A percentile compares a stretch with the other conserved stretches of the same genome.
phyloP scores from a whole-genome alignment of 2,888 invertebrate species.

The Noctua pronuba region DNA sequence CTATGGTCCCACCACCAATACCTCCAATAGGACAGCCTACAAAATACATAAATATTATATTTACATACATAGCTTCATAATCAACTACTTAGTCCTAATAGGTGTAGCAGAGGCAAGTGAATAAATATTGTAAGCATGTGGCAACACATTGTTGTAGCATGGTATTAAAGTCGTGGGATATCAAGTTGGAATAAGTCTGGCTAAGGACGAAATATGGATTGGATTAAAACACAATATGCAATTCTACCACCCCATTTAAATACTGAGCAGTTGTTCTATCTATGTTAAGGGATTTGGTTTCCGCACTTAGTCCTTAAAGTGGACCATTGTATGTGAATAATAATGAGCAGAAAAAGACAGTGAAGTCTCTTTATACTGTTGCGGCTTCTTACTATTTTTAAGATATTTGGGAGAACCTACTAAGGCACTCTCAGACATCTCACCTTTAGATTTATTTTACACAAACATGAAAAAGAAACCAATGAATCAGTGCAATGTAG shows the following conservation, averaged over 20 bases:
- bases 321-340: no score
- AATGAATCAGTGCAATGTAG: background rate
- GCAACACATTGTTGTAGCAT: background rate
- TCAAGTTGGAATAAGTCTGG: background rate
- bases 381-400: background rate
- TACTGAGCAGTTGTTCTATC: no score
- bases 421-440: background rate
- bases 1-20: constrained; percentile 93
- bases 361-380: background rate
- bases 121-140: background rate
- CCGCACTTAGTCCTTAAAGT: no score
- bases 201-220: background rate
- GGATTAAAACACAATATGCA: background rate
- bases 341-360: background rate
- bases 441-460: background rate
- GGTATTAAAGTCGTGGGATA: background rate
- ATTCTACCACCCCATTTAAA: background rate
- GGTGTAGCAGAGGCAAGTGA: background rate
- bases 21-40: constrained; percentile 92
- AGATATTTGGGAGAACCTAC: background rate
- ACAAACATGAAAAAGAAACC: background rate
- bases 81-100: background rate
- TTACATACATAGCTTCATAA: background rate
- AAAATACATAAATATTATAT: constrained; percentile 47
- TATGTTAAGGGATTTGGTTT: no score